Base-by-base conservation (phyloP, 37 sponge, comb jelly and placozoan genomes). In the Corticium candelabrum region DNA sequence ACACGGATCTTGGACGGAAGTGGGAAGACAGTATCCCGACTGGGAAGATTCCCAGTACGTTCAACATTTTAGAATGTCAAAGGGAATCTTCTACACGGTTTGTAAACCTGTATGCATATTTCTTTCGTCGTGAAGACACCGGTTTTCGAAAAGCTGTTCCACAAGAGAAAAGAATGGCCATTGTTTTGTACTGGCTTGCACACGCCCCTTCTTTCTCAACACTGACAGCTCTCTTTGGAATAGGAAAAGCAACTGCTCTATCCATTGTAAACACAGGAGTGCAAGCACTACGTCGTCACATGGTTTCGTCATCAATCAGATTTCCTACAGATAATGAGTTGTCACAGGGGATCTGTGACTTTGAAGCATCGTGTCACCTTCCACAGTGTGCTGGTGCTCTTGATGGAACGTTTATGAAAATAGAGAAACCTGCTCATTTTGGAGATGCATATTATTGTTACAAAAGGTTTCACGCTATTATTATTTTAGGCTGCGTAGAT, bases 31-130 rank as follows among this genome's bases (percentile, higher is more conserved):
- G 4, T 79, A 69, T 68, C 80, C 69, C 7, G 80, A 79, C 27
- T 79, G 71, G 69, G 80, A 79, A 34, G 3, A 79, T 33, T 70
- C 39, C 1, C 70, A 73, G 2, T 79, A 79, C 33, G 33, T 69
- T 31, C 80, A 79, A 37, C 69, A 79, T 33, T 79, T 37, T 36
- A 68, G 80, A 34, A 79, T 79, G 80, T 35, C 69, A 34, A 79
- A 79, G 38, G 80, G 40, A n/a, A 68, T 72, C 0, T 79, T 79
- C 40, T 79, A 72, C 72, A 70, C n/a, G n/a, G 35, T 79, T 11
- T 69, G 39, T 33, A 40, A 68, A 3, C 35, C 70, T 0, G n/a
- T 79, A 37, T 68, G 70, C 40, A 33, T n/a, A 37, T 40, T 36
- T n/a, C 69, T 68, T 79, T 38, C 30, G 38, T 27, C 39, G 38